A percentile compares a stretch with the other conserved stretches of the same genome.
These are phyloP conservation scores for Eudemis profundana DNA, from an alignment of 2,888 invertebrate species.

Conservation along the genomic window DNA sequence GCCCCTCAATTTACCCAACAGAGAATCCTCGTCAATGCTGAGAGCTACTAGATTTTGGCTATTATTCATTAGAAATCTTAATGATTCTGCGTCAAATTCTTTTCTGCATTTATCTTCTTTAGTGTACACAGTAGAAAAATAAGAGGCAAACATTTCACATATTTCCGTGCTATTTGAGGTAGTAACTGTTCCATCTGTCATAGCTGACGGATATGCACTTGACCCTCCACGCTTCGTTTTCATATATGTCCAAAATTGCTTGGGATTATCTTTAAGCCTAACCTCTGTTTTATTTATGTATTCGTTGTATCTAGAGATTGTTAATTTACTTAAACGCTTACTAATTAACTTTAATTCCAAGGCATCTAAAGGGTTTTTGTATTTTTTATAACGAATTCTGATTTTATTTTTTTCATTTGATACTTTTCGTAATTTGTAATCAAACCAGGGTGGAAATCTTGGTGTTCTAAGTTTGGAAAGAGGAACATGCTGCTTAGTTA, in stretches of 20 bases:
- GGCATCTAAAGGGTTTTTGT: conserved; percentile 38
- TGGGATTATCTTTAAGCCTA: conserved; percentile 31
- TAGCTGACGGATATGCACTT: conserved; percentile 39
- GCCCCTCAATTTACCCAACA: neutral
- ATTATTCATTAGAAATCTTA: neutral
- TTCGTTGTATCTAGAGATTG: neutral
- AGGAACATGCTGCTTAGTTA: neutral
- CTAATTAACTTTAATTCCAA: conserved; percentile 28
- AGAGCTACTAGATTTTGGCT: neutral
- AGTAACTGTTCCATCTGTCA: conserved; percentile 46
- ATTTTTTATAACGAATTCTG: conserved; percentile 34
- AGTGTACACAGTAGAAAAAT: too few species aligned
- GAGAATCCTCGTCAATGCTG: neutral
- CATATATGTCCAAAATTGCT: conserved; percentile 38
- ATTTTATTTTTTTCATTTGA: conserved; percentile 40
- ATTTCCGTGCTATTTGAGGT: neutral
- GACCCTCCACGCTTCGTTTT: conserved; percentile 41
- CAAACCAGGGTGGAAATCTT: conserved; percentile 34
- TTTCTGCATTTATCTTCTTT: neutral
- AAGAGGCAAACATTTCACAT: too few species aligned
- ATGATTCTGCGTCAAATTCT: neutral
- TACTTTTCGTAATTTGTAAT: conserved; percentile 20
- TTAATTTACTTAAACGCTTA: neutral
- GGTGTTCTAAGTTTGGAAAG: neutral
- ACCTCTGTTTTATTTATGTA: conserved; percentile 19